Base-by-base conservation (phyloP, 2,113 vertebrate genomes). In the Oophaga pumilio region DNA sequence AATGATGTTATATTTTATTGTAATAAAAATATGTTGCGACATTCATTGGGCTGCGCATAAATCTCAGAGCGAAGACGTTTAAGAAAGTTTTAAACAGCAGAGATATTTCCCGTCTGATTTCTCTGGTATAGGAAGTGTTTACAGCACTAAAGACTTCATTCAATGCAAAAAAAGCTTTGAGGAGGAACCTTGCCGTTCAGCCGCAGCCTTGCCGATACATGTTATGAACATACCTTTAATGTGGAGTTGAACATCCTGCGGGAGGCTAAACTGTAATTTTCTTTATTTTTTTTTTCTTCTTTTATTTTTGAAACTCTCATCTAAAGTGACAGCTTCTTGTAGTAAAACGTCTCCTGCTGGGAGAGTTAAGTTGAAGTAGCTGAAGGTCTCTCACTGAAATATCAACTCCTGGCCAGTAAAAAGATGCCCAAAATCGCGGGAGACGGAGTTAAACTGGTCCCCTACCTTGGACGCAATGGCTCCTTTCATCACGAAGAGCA, bases 231-330 rank as follows among this genome's bases (percentile, higher is more conserved):
- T 94, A 95, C 95, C 95, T 96, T 96, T 95, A 96, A 96, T 96
- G 95, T 95, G 92, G 94, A 93, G 94, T 91, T 94, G 94, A 95
- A 95, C 94, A 94, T 96, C 22, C 87, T 88, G 87, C 87, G 95
- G 95, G 95, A 95, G 94, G 94, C 95, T 95, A 96, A 96, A 95
- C 95, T 96, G 95, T 95, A 95, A 96, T 96, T 96, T 95, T 95
- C 94, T 94, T 95, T 95, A 71, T 88, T 76, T 84, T 88, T 84
- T 88, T 95, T 95, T 95, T 95, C 94, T 95, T 95, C 95, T 95
- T 96, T 96, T 96, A 95, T 95, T 96, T 95, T 96, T 96, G 94
- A 96, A 95, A 95, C 95, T 95, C 94, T 96, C 94, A 96, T 96
- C 95, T 95, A 95, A 95, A 95, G 93, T 94, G 94, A 95, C 94